Evolutionary conservation across 1,140 invertebrate species (phyloP).

Genomic region (Calliopsis andreniformis): DNA sequence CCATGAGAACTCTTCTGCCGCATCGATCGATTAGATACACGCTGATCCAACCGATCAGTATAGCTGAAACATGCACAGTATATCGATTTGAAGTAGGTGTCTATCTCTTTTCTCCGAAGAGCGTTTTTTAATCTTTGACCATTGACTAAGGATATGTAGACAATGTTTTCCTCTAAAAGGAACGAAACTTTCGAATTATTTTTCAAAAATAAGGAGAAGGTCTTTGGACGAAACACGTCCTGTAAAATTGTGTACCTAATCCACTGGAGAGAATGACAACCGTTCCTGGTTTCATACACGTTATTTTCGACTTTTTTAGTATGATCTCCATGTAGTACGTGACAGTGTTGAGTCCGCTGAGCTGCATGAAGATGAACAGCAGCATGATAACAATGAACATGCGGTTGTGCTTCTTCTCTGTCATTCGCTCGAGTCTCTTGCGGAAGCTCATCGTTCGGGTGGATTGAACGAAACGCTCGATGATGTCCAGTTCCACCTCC

Average conservation of each 20-base stretch:
- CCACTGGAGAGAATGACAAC: constrained; percentile 86
- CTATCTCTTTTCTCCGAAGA: too few species aligned
- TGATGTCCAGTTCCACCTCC: constrained; percentile 55
- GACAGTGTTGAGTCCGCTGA: constrained; percentile 89
- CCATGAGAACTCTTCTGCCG: constrained; percentile 86
- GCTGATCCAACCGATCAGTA: constrained; percentile 37
- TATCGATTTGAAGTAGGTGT: neutral
- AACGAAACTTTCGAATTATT: too few species aligned
- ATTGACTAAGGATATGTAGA: too few species aligned
- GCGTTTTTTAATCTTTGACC: too few species aligned
- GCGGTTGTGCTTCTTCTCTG: constrained; percentile 80
- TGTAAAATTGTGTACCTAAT: constrained; percentile 82
- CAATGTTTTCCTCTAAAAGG: too few species aligned
- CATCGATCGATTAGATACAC: constrained; percentile 85
- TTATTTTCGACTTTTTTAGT: constrained; percentile 83
- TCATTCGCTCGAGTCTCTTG: constrained; percentile 51
- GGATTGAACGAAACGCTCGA: constrained; percentile 62
- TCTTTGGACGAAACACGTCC: too few species aligned
- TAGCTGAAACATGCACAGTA: constrained; percentile 23
- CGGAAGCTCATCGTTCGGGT: constrained; percentile 14
- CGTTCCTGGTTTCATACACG: constrained; percentile 77
- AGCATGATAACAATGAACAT: constrained; percentile 85
- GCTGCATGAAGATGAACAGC: constrained; percentile 88
- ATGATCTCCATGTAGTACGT: constrained; percentile 89
- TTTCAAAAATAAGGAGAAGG: too few species aligned